Conservation (phyloP, 2,888 invertebrate genomes). For the Machimus rusticus region DNA sequence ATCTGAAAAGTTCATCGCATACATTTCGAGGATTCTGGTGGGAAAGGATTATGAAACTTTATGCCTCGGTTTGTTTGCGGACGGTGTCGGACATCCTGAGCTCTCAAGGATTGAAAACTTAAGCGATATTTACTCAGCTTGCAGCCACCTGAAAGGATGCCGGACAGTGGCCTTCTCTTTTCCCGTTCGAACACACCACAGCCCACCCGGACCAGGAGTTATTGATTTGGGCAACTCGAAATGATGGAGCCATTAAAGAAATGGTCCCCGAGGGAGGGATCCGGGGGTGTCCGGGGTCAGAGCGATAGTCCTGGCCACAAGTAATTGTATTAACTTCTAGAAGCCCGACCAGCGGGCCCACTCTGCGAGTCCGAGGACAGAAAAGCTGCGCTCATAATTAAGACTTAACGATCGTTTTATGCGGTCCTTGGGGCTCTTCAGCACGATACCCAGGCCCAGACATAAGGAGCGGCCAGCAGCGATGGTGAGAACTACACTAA, state of each 20-base stretch:
- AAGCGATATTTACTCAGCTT: slow-evolving; percentile 17
- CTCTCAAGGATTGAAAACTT: slow-evolving; percentile 20
- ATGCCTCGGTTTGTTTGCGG: slow-evolving; percentile 19
- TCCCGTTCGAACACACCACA: no score
- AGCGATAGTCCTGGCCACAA: not conserved
- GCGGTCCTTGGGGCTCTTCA: not conserved
- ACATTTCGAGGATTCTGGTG: slow-evolving; percentile 17
- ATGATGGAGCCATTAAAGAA: slow-evolving; percentile 26
- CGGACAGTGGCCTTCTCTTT: not conserved
- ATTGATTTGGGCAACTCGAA: slow-evolving; percentile 6
- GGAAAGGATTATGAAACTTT: slow-evolving; percentile 22
- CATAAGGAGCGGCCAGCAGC: not conserved
- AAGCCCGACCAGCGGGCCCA: not conserved
- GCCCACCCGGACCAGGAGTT: not conserved
- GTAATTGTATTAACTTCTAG: not conserved
- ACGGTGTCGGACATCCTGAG: slow-evolving; percentile 21
- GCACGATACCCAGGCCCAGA: not conserved
- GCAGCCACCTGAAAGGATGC: not conserved
- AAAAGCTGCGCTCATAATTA: slow-evolving; percentile 12
- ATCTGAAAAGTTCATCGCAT: slow-evolving; percentile 33
- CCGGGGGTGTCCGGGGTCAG: not conserved
- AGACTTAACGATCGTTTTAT: slow-evolving; percentile 22
- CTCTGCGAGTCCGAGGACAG: not conserved
- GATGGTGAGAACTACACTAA: slow-evolving; percentile 6
- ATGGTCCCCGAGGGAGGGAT: not conserved